Conservation (phyloP, 2,888 invertebrate genomes). For the Lysandra bellargus region DNA sequence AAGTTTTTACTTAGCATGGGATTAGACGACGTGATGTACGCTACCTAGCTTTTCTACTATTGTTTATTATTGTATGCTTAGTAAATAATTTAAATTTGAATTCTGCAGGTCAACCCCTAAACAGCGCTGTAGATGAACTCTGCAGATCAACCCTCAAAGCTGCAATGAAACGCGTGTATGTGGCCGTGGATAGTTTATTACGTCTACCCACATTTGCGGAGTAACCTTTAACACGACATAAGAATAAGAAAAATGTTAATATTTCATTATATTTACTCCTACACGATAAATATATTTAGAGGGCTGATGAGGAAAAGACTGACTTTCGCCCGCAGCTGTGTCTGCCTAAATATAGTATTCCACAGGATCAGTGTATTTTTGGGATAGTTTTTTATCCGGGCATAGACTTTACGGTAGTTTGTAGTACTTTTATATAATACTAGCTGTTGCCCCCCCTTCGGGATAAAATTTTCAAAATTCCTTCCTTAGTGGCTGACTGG, state of each 20-base stretch:
- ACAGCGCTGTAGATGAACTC: too few relatives aligned
- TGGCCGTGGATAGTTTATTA: neutral
- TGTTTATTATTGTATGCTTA: too few relatives aligned
- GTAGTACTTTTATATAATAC: neutral
- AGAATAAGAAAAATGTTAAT: neutral
- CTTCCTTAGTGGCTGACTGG: too few relatives aligned
- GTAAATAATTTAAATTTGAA: too few relatives aligned
- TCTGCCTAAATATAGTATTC: neutral
- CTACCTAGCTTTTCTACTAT: too few relatives aligned
- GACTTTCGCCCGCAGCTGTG: neutral
- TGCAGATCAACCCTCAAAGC: neutral
- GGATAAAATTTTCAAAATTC: too few relatives aligned
- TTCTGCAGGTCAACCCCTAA: too few relatives aligned
- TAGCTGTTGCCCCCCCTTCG: too few relatives aligned
- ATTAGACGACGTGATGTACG: too few relatives aligned
- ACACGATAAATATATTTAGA: neutral
- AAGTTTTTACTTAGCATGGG: too few relatives aligned
- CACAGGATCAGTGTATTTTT: neutral
- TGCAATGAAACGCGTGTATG: neutral
- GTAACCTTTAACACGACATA: constrained; percentile 1
- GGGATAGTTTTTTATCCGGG: neutral
- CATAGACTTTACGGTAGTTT: neutral
- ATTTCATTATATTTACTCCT: neutral
- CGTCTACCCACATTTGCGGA: neutral
- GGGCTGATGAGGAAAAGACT: neutral